Evolutionary conservation across 2,888 invertebrate species (phyloP), one percentile per base, ranked within the genome.

Genomic region (Caenorhabditis macrosperma): DNA sequence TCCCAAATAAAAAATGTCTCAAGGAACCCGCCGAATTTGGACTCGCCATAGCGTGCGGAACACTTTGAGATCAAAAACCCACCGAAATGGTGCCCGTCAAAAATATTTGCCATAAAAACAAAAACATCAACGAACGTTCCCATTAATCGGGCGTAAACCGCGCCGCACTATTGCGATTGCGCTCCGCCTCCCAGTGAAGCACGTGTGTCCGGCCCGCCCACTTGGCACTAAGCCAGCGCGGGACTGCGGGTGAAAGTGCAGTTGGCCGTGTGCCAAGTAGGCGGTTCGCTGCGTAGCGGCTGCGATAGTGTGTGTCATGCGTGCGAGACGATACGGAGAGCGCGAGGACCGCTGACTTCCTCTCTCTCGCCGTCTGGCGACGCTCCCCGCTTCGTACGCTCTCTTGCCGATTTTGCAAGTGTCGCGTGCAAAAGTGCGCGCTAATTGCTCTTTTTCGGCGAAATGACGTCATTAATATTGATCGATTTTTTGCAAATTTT

Each of bases 271-370:
- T 17, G 74, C 79, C 79, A 79, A 64, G 12, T 50, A 38, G 50
- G 69, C 69, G 54, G 38, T 71, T 46, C 60, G 26, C 74, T 79
- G 79, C 74, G 74, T 74, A 74, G 68, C 74, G 68, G 59, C 74
- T 50, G 59, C 54, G 63, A 41, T 52, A 67, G 55, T 60, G 74
- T 64, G 63, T 74, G 79, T 79, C 79, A 79, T 79, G 74, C 48
- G 79, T 44, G 48, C 33, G 74, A 24, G 46, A 22, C 46, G 79
- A 79, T 79, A 79, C 79, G 30, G 68, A 67, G 68, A 33, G 28
- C 28, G 3, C 24, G 30, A 7, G 20, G 10, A 1, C 2, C n/a
- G 24, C 52, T 4, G 0, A n/a, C 41, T 28, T n/a, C n/a, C n/a
- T n/a, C n/a, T 69, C 22, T 59, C 20, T 61, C 33, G n/a, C 38